Evolutionary conservation across 1,140 invertebrate genomes (phyloP), one percentile per base, ranked within the genome.

Genomic region (Mylabris phalerata): DNA sequence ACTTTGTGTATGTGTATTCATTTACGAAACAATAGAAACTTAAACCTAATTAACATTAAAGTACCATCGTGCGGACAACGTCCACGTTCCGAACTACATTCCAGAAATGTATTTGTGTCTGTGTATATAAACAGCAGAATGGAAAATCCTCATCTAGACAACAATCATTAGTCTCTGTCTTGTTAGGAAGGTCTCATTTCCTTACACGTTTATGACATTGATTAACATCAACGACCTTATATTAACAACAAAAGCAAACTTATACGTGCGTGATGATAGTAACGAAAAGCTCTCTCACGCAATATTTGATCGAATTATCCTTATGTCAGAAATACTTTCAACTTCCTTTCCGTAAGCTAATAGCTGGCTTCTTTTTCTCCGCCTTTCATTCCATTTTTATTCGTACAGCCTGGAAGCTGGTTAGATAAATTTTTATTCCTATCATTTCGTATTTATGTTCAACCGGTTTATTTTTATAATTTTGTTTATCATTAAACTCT

Each of bases 121-220:
- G 7, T 32, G 32, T 32, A 32, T 32, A 32, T 7, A 32, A 32
- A 32, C 4, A 32, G 32, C 32, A 7, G 19, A 11, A 19, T 19
- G 32, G 32, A 32, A 32, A 32, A 32, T 32, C 32, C 32, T 32
- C 32, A 32, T 32, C 49, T 46, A 19, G 19, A 19, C 43, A 61
- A 50, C 54, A 44, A 61, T 56, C 63, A 67, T 67, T 67, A 65
- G 65, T 67, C 63, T 62, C 61, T 63, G 65, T 67, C 63, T 61
- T 63, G 61, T 62, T 62, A 59, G 42, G 45, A 48, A 54, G 62
- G 62, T 64, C 65, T 64, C 63, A 63, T 64, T 65, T 63, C 63
- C 63, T 65, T 46, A 50, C 61, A 57, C 60, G 61, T 63, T 65
- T 65, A 67, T 67, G 65, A 67, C 60, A 65, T 65, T 67, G 65